Conservation (phyloP, 2,888 invertebrate genomes). For the Matsumyia berberina region DNA sequence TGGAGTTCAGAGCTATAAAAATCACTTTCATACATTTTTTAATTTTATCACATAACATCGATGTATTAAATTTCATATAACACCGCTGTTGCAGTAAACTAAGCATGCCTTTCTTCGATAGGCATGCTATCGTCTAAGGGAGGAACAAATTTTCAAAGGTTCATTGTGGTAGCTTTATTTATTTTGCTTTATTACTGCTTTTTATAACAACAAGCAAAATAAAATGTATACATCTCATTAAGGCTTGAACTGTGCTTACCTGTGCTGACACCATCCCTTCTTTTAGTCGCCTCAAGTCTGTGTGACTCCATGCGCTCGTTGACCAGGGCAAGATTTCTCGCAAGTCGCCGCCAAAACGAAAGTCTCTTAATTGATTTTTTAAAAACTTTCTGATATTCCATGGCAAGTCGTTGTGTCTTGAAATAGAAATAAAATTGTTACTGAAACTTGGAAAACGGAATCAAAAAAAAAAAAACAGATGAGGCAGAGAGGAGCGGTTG, state of each 20-base stretch:
- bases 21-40: background rate
- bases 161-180: slow-evolving; percentile 10
- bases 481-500: background rate
- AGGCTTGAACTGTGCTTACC: slow-evolving; percentile 83
- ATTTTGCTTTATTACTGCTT: background rate
- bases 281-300: slow-evolving; percentile 89
- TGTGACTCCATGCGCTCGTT: slow-evolving; percentile 91
- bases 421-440: slow-evolving; percentile 49
- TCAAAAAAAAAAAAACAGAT: background rate
- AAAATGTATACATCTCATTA: slow-evolving; percentile 12
- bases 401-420: slow-evolving; percentile 87
- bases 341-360: slow-evolving; percentile 88
- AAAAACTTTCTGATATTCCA: slow-evolving; percentile 89
- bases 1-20: background rate
- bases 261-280: slow-evolving; percentile 91
- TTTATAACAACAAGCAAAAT: background rate
- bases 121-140: too few species aligned
- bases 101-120: too few species aligned
- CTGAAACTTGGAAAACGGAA: slow-evolving; percentile 15
- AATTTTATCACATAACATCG: background rate
- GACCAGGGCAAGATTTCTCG: slow-evolving; percentile 90
- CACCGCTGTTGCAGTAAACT: too few species aligned
- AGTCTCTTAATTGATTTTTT: slow-evolving; percentile 87
- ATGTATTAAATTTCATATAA: too few species aligned
- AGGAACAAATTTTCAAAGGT: too few species aligned